Conservation (phyloP, 2,113 vertebrate species). For the Tragelaphus strepsiceros region DNA sequence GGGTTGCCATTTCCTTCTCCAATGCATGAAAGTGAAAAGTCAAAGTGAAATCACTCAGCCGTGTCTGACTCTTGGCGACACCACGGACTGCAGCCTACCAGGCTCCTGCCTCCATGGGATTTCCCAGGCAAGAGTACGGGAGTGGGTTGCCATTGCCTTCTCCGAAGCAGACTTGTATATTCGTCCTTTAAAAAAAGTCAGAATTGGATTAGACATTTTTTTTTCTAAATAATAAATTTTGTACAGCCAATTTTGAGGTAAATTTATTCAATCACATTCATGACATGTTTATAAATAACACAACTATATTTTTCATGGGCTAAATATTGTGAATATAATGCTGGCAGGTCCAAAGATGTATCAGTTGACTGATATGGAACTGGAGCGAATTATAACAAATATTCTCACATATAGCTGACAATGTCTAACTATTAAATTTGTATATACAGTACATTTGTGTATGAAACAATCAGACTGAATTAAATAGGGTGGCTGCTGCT, state of each 20-base stretch:
- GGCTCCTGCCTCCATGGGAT: too few species aligned
- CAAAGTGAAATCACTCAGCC: not conserved
- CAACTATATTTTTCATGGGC: not conserved
- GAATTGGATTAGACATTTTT: not conserved
- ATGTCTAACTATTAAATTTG: not conserved
- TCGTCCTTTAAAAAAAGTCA: not conserved
- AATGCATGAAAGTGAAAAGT: not conserved
- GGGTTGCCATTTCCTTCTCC: not conserved
- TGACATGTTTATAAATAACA: conserved; percentile 30
- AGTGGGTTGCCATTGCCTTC: too few species aligned
- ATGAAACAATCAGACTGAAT: not conserved
- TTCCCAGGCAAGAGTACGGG: too few species aligned
- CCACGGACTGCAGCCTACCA: too few species aligned
- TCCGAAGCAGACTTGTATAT: not conserved
- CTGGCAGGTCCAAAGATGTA: not conserved
- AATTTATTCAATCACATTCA: conserved; percentile 7
- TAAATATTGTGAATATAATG: not conserved
- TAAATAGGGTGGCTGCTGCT: not conserved
- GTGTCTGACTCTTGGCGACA: too few species aligned
- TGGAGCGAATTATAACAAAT: conserved; percentile 15
- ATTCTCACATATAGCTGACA: not conserved
- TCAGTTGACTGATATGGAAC: not conserved
- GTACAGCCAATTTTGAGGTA: not conserved
- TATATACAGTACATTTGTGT: not conserved
- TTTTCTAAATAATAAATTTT: not conserved